phyloP scores from a whole-genome alignment of 2,113 vertebrate genomes.

The Platichthys stellatus region DNA sequence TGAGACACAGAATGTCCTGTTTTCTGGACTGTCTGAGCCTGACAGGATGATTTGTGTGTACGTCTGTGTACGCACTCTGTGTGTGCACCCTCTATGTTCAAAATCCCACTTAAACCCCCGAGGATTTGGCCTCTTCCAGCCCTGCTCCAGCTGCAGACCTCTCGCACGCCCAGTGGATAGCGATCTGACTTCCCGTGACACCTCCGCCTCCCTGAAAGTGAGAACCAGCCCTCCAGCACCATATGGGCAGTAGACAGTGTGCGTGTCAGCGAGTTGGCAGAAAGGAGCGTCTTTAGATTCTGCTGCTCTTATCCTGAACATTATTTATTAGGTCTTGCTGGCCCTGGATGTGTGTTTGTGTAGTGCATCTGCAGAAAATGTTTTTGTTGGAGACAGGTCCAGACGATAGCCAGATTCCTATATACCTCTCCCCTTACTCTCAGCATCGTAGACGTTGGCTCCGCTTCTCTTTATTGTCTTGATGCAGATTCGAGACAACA shows the following conservation, averaged over 20 bases:
- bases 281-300: constrained; percentile 14
- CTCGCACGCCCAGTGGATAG: constrained; percentile 65
- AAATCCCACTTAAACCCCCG: constrained; percentile 61
- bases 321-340: constrained; percentile 19
- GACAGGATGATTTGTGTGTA: constrained; percentile 6
- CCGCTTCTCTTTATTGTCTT: constrained; percentile 39
- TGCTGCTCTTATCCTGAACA: constrained; percentile 32
- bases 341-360: constrained; percentile 5
- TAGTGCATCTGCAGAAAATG: constrained; percentile 9
- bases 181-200: constrained; percentile 71
- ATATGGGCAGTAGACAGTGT: constrained; percentile 33
- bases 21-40: constrained; percentile 44
- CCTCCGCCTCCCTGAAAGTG: constrained; percentile 64
- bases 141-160: constrained; percentile 72
- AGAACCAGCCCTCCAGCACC: constrained; percentile 49
- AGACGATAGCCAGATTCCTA: constrained; percentile 8
- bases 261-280: constrained; percentile 64
- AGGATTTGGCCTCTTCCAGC: constrained; percentile 70
- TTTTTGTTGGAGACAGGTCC: constrained; percentile 14
- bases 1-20: constrained; percentile 32
- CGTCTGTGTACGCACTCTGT: constrained; percentile 36
- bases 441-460: constrained; percentile 24
- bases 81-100: constrained; percentile 36
- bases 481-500: constrained; percentile 24
- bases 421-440: constrained; percentile 5